phyloP scores from a whole-genome alignment of 2,113 vertebrate species.

The Brachyhypopomus gauderio region DNA sequence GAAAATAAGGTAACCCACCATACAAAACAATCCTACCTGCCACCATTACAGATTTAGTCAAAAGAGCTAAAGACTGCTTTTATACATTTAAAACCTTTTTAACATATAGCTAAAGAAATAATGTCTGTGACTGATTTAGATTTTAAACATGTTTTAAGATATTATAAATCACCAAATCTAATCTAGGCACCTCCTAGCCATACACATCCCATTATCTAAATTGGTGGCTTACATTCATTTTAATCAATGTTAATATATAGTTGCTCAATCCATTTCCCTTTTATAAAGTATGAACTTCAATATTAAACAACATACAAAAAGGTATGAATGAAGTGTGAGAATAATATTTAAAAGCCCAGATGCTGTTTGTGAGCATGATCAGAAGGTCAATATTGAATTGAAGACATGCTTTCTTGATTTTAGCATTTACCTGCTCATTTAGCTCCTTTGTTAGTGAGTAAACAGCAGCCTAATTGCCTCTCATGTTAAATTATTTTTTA shows the following conservation, averaged over 20 bases:
- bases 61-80: background rate
- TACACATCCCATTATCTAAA: background rate
- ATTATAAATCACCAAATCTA: background rate
- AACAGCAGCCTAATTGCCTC: constrained; percentile 67
- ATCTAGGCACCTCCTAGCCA: background rate
- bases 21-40: constrained; percentile 9
- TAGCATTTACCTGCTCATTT: constrained; percentile 44
- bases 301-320: too few relatives aligned
- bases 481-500: constrained; percentile 72
- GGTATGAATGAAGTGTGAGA: background rate
- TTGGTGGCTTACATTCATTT: background rate
- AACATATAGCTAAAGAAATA: background rate
- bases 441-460: constrained; percentile 58
- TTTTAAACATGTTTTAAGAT: background rate
- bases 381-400: background rate
- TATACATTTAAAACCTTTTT: background rate
- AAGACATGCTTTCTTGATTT: constrained; percentile 43
- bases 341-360: constrained; percentile 1
- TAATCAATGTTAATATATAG: background rate
- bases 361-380: background rate
- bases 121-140: background rate
- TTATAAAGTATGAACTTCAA: too few relatives aligned
- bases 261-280: background rate
- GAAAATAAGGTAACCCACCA: constrained; percentile 47
- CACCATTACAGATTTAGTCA: background rate